phyloP scores from a whole-genome alignment of 2,888 invertebrate genomes.

The Parnassius apollo region DNA sequence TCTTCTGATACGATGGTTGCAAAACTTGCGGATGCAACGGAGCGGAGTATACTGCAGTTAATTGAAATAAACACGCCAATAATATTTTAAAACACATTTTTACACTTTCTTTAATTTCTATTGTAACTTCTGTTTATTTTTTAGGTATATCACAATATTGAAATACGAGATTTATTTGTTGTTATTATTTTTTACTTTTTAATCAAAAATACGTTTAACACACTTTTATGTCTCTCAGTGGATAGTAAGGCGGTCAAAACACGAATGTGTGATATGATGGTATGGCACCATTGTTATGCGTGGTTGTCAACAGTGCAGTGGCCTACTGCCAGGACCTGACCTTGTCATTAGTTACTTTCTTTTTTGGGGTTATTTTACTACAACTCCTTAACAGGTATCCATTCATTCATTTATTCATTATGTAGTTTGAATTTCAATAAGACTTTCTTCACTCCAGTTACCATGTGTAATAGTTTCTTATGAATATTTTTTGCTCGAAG shows the following conservation, averaged over 20 bases:
- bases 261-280: constrained; percentile 5
- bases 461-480: too few relatives aligned
- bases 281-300: constrained; percentile 13
- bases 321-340: constrained; percentile 65
- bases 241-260: background rate
- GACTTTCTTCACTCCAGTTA: constrained; percentile 1
- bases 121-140: too few relatives aligned
- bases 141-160: too few relatives aligned
- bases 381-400: constrained; percentile 1
- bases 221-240: background rate
- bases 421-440: constrained; percentile 1
- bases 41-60: constrained; percentile 39
- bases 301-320: constrained; percentile 32
- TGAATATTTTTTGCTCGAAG: too few relatives aligned
- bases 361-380: constrained; percentile 38
- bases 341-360: constrained; percentile 53
- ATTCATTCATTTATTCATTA: constrained; percentile 9
- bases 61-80: constrained; percentile 40
- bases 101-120: too few relatives aligned
- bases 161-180: too few relatives aligned
- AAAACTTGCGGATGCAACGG: constrained; percentile 41
- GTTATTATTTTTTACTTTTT: too few relatives aligned
- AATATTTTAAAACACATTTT: constrained; percentile 19
- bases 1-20: constrained; percentile 33
- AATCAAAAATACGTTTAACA: too few relatives aligned